Conservation (phyloP, 2,797 vertebrate genomes). For the Clamator glandarius region DNA sequence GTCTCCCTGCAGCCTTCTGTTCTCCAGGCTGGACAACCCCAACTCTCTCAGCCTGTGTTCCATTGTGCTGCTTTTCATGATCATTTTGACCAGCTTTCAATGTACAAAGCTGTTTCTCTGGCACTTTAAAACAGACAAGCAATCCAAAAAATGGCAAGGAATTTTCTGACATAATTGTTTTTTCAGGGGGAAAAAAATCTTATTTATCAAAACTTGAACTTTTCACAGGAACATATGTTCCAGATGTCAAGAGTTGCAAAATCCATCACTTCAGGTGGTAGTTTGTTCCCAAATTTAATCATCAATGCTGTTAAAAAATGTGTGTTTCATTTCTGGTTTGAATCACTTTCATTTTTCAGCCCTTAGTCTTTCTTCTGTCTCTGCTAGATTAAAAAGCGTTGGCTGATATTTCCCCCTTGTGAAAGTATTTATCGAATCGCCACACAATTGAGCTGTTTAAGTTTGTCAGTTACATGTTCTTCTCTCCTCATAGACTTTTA, state of each 20-base stretch:
- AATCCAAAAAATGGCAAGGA: neutral
- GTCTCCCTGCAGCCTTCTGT: no score
- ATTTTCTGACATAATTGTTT: slow-evolving; percentile 60
- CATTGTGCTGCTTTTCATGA: slow-evolving; percentile 48
- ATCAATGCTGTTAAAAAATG: slow-evolving; percentile 67
- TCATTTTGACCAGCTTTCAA: slow-evolving; percentile 46
- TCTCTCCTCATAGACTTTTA: slow-evolving; percentile 47
- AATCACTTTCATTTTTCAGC: slow-evolving; percentile 71
- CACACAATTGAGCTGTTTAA: slow-evolving; percentile 61
- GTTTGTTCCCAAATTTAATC: slow-evolving; percentile 72
- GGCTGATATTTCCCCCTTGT: slow-evolving; percentile 69
- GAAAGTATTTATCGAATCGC: slow-evolving; percentile 46
- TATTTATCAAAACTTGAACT: slow-evolving; percentile 69
- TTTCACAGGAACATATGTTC: slow-evolving; percentile 53
- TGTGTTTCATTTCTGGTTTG: slow-evolving; percentile 68
- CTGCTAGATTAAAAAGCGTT: slow-evolving; percentile 60
- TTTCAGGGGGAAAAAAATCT: neutral
- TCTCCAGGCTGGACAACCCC: no score
- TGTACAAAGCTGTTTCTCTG: neutral
- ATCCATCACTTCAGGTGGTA: slow-evolving; percentile 70
- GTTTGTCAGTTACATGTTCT: slow-evolving; percentile 37
- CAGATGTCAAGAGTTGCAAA: slow-evolving; percentile 61
- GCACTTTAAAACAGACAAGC: slow-evolving; percentile 9
- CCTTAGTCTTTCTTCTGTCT: slow-evolving; percentile 64
- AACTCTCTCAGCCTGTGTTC: neutral